A percentile compares a stretch with the other conserved stretches of the same genome.
phyloP scores from a whole-genome alignment of 2,113 vertebrate genomes.

The Ammospiza nelsoni region DNA sequence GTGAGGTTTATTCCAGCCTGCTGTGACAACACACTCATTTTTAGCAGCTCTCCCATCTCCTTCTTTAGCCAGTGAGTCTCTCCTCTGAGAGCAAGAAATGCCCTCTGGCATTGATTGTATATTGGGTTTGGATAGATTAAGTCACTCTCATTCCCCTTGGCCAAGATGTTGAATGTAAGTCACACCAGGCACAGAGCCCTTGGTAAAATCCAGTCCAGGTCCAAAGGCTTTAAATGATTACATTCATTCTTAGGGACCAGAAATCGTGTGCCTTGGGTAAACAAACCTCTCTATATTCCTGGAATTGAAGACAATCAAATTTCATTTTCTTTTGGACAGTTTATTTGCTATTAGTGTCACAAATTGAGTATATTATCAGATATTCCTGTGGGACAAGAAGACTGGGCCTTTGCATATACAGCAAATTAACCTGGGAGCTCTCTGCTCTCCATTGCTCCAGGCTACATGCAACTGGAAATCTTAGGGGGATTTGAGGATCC shows the following conservation, averaged over 20 bases:
- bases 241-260: neutral
- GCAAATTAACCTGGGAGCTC: neutral
- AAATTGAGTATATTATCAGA: neutral
- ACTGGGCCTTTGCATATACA: neutral
- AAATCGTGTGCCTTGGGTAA: neutral
- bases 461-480: neutral
- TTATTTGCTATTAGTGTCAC: neutral
- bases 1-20: neutral
- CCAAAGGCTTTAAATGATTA: neutral
- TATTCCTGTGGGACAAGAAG: neutral
- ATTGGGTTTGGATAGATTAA: neutral
- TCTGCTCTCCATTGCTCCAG: neutral
- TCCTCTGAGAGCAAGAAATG: neutral
- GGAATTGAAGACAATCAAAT: neutral
- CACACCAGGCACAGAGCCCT: neutral
- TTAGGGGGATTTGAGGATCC: neutral
- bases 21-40: neutral
- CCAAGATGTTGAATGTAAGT: neutral
- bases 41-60: neutral
- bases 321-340: neutral
- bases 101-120: neutral
- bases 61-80: neutral
- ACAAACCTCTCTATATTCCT: neutral
- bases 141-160: neutral
- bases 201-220: neutral